Base-by-base conservation (phyloP, 2,113 vertebrate species). In the Addax nasomaculatus region DNA sequence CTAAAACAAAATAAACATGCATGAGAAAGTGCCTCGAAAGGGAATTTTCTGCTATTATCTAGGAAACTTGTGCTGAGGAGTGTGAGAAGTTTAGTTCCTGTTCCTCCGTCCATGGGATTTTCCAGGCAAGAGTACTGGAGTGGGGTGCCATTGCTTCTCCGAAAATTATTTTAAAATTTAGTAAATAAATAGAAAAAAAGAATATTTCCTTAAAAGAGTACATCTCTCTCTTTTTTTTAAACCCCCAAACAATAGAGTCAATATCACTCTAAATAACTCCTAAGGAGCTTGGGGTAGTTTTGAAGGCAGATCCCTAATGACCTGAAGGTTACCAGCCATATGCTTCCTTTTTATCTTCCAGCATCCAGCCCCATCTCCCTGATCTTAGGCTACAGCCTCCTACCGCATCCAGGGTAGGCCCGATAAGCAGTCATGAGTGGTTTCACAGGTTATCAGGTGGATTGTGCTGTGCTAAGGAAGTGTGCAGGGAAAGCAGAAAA, bases 381-480 rank as follows among this genome's bases (percentile, higher is more conserved):
- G 85, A 86, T 15, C 23, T 36, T 25, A 29, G 25, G 73, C 87
- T 92, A 49, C 85, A 64, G 85, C 89, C 95, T 95, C 70, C 11
- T 47, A 30, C 47, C 14, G 39, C 5, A 78, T 84, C 64, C 93
- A 39, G 85, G 97, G 97, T 95, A 94, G 96, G 80, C 88, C 94
- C 83, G 86, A 89, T 93, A 96, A 96, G 97, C 94, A 91, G 97
- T 86, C 6, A 39, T 39, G 96, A 95, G 97, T 53, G 14, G 90
- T 95, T 98, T 97, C 3, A 15, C 84, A 97, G 97, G 73, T 90
- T 98, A 98, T 98, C 98, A 98, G 98, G 94, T 98, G 95, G 96
- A 98, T 89, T 93, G 98, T 96, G 97, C 97, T 30, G 23, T 98
- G 98, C 92, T 98, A 98, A 98, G 98, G 98, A 98, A 98, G 98